Evolutionary conservation across 2,888 invertebrate genomes (phyloP), one percentile per base, ranked within the genome.

Genomic region (Orthosia incerta): DNA sequence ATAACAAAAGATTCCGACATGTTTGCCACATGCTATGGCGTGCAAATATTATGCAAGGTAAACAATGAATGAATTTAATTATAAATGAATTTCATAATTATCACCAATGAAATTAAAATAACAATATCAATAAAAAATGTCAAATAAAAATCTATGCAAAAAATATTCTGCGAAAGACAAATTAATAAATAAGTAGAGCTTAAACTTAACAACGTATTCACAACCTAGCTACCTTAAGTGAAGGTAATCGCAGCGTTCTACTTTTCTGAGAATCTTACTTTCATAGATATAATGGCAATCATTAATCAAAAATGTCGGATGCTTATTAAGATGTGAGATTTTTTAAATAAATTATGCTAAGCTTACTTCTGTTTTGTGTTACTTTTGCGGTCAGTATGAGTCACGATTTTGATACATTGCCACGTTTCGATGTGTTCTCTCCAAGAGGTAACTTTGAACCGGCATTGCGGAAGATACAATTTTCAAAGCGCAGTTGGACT

Each of bases 271-370:
- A 74, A 45, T 39, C 15, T 26, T 55, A 74, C 48, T 53, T 74
- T 62, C 61, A 39, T 50, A 46, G 15, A 31, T 56, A n/a, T 65
- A 60, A 60, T 61, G n/a, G 23, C n/a, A 56, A 46, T 45, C 57
- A 82, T 76, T 65, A 62, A 77, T 80, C 82, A 82, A 59, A 68
- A 31, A 23, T 46, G 81, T 81, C 76, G 26, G 76, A 65, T 26
- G 39, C 26, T 71, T 62, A 81, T 69, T 68, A 76, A 68, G 65
- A 57, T 51, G 82, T 69, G 11, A 67, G 66, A 50, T 59, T 50
- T 48, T 31, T 39, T n/a, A 9, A 46, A 53, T 79, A 79, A 62
- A 39, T 72, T 51, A 75, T 51, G 13, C 9, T 57, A n/a, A 46
- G 39, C 26, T 48, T 39, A 71, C 51, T 79, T 71, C 72, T 79